phyloP scores from a whole-genome alignment of 2,888 invertebrate genomes.

The Hypomecis punctinalis region DNA sequence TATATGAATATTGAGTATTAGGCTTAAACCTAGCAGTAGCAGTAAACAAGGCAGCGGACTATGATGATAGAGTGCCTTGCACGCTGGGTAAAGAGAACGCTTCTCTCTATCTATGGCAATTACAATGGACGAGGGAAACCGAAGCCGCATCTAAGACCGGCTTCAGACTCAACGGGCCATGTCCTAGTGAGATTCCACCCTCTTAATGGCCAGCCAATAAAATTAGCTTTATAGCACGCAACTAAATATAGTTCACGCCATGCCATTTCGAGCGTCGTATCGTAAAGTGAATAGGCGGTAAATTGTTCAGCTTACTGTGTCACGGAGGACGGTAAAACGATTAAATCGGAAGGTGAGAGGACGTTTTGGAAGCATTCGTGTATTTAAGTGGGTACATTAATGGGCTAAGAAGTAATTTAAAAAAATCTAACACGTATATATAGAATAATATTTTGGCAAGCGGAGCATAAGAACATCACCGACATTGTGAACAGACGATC shows the following conservation, averaged over 20 bases:
- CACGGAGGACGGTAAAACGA: constrained; percentile 21
- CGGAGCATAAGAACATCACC: too few species aligned
- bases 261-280: constrained; percentile 19
- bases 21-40: too few species aligned
- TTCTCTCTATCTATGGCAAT: too few species aligned
- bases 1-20: too few species aligned
- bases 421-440: too few species aligned
- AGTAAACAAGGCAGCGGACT: too few species aligned
- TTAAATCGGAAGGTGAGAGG: constrained; percentile 13
- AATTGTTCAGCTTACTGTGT: constrained; percentile 30
- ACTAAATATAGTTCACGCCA: constrained; percentile 28
- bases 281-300: constrained; percentile 28
- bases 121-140: background rate
- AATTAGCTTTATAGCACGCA: constrained; percentile 24
- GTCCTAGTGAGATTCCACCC: background rate
- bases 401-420: too few species aligned
- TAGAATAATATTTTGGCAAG: too few species aligned
- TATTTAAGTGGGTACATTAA: background rate
- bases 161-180: background rate
- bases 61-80: too few species aligned
- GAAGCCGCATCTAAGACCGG: background rate
- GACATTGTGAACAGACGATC: too few species aligned
- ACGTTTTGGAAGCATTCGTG: background rate
- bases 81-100: too few species aligned
- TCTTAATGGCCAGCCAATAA: constrained; percentile 21